Evolutionary conservation across 2,888 invertebrate genomes (phyloP).

Genomic region (Acronicta leporina): DNA sequence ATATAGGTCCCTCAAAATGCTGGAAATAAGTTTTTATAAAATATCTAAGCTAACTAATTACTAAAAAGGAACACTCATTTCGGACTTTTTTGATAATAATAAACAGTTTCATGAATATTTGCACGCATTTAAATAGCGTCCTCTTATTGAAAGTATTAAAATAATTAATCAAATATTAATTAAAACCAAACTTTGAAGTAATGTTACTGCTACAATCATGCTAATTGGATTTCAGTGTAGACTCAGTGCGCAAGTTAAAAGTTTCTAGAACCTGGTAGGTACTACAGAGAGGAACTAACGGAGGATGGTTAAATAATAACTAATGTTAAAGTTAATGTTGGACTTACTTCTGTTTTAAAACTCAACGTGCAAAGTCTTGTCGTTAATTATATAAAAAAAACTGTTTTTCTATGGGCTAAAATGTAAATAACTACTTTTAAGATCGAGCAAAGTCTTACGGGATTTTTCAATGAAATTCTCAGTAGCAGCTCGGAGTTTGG

Average conservation of each 20-base stretch:
- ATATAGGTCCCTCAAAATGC: too few species aligned
- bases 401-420: too few species aligned
- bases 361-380: background rate
- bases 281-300: slow-evolving; percentile 1
- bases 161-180: slow-evolving; percentile 2
- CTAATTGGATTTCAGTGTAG: slow-evolving; percentile 19
- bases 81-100: background rate
- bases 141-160: background rate
- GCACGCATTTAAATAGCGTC: background rate
- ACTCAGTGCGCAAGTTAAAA: slow-evolving; percentile 7
- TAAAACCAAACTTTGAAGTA: slow-evolving; percentile 8
- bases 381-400: too few species aligned
- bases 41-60: too few species aligned
- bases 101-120: background rate
- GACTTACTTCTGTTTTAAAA: slow-evolving; percentile 7
- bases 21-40: too few species aligned
- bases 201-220: slow-evolving; percentile 5
- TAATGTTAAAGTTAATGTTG: slow-evolving; percentile 26
- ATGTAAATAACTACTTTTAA: too few species aligned
- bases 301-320: slow-evolving; percentile 16
- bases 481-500: too few species aligned
- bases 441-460: too few species aligned
- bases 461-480: too few species aligned
- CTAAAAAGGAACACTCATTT: too few species aligned
- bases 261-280: background rate